phyloP scores from a whole-genome alignment of 2,113 vertebrate genomes.

The Rhegmatorhina hoffmannsi region DNA sequence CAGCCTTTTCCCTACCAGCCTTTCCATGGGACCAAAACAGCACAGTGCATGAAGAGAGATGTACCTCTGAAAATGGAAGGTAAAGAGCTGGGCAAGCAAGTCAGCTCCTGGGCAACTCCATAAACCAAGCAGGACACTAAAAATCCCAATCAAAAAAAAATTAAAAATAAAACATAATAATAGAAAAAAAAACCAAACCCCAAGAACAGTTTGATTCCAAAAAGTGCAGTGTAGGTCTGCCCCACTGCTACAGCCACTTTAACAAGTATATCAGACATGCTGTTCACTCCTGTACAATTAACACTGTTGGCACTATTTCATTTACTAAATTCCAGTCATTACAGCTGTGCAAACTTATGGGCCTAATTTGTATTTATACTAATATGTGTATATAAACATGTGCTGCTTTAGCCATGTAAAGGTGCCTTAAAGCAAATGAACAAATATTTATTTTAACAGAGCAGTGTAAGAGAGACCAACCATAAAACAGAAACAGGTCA shows the following conservation, averaged over 20 bases:
- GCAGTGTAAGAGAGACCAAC: background rate
- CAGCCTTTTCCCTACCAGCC: background rate
- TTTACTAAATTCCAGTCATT: slow-evolving; percentile 49
- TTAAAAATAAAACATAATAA: too few relatives aligned
- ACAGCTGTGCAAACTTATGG: slow-evolving; percentile 55
- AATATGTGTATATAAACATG: slow-evolving; percentile 27
- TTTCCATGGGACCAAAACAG: background rate
- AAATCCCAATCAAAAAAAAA: background rate
- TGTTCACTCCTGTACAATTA: slow-evolving; percentile 28
- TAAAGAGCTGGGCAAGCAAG: background rate
- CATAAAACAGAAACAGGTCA: background rate
- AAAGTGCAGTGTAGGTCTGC: background rate
- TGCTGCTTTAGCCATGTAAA: background rate
- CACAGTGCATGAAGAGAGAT: background rate
- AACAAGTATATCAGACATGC: background rate
- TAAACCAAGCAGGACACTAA: background rate
- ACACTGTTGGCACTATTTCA: slow-evolving; percentile 14
- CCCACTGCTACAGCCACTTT: background rate
- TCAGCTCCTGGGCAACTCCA: background rate
- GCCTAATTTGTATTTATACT: slow-evolving; percentile 41
- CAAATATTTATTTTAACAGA: slow-evolving; percentile 50
- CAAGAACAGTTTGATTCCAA: background rate
- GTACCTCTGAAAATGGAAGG: background rate
- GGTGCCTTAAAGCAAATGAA: slow-evolving; percentile 36
- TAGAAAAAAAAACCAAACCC: accelerated